Conservation (phyloP, 2,888 invertebrate species). For the Alloscopus bannaensis region DNA sequence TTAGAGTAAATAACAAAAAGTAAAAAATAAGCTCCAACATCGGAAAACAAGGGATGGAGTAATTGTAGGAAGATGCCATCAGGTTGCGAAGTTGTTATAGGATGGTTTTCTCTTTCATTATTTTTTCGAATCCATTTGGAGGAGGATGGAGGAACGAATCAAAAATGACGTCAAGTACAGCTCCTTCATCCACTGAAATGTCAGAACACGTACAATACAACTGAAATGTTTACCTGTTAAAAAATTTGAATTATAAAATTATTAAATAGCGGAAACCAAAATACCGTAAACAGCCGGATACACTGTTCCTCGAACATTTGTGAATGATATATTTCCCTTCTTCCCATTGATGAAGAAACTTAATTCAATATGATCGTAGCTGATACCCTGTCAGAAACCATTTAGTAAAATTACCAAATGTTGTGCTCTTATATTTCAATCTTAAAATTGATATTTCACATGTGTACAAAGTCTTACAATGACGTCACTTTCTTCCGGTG, state of each 20-base stretch:
- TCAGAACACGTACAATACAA: conserved; percentile 11
- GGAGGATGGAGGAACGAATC: conserved; percentile 90
- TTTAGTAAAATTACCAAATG: neutral
- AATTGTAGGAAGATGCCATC: neutral
- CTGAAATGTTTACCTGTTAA: conserved; percentile 33
- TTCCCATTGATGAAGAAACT: conserved; percentile 96
- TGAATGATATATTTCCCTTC: conserved; percentile 88
- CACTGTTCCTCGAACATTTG: conserved; percentile 92
- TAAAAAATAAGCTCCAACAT: neutral
- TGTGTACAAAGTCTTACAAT: conserved; percentile 78
- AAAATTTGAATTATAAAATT: neutral
- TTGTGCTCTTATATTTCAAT: too few species aligned
- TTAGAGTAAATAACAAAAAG: too few species aligned
- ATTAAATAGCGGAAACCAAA: conserved; percentile 21
- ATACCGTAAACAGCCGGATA: conserved; percentile 94
- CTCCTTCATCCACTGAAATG: conserved; percentile 93
- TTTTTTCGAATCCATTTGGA: conserved; percentile 92
- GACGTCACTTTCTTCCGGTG: conserved; percentile 94
- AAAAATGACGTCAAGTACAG: conserved; percentile 95
- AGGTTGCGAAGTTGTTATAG: conserved; percentile 79
- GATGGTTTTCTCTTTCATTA: conserved; percentile 97
- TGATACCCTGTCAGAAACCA: conserved; percentile 83
- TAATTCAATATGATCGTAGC: conserved; percentile 96
- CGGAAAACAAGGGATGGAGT: neutral
- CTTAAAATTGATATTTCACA: neutral